phyloP scores from a whole-genome alignment of 2,113 vertebrate genomes.

The Apteryx mantelli region DNA sequence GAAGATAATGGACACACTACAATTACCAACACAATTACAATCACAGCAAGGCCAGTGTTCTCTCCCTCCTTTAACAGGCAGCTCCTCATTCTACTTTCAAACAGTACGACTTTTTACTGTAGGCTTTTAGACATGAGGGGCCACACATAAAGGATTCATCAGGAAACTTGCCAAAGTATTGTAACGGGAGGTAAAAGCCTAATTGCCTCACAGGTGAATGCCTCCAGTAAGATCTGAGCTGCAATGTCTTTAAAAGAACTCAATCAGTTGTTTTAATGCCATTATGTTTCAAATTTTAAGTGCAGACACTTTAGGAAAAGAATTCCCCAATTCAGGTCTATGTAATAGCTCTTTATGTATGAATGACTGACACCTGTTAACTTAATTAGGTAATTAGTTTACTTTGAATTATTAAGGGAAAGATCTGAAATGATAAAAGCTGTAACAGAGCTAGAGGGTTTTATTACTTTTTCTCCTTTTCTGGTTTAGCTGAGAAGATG shows the following conservation, averaged over 20 bases:
- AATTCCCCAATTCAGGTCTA: slow-evolving; percentile 36
- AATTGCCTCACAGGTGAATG: slow-evolving; percentile 55
- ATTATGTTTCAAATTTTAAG: slow-evolving; percentile 48
- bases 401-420: slow-evolving; percentile 61
- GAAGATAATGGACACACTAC: background rate
- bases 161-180: slow-evolving; percentile 62
- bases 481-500: slow-evolving; percentile 57
- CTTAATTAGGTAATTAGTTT: slow-evolving; percentile 70
- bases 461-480: slow-evolving; percentile 47
- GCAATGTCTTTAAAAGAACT: slow-evolving; percentile 40
- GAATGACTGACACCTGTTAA: slow-evolving; percentile 63
- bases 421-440: slow-evolving; percentile 41
- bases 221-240: slow-evolving; percentile 43
- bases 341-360: slow-evolving; percentile 48
- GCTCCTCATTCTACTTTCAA: slow-evolving; percentile 17
- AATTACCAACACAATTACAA: background rate
- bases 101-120: background rate
- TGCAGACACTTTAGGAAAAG: slow-evolving; percentile 43
- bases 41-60: background rate
- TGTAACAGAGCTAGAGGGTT: slow-evolving; percentile 41
- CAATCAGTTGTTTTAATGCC: slow-evolving; percentile 17
- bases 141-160: slow-evolving; percentile 41
- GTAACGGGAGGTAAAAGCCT: slow-evolving; percentile 45
- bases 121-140: background rate
- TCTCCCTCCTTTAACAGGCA: background rate